Evolutionary conservation across 2,113 vertebrate genomes (phyloP).

Genomic region (Heterochromis multidens): DNA sequence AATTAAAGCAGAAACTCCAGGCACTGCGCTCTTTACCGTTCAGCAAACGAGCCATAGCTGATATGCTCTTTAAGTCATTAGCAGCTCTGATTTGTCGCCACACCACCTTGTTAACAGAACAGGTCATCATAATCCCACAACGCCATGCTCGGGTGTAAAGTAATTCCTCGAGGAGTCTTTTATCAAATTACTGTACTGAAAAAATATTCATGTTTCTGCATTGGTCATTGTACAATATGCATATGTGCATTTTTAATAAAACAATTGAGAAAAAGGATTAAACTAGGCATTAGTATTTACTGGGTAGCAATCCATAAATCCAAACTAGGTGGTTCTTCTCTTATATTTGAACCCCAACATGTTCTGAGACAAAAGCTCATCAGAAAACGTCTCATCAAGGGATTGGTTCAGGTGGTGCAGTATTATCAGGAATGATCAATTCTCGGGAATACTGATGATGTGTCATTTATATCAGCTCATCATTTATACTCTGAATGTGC

Average conservation of each 20-base stretch:
- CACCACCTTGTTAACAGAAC: conserved; percentile 63
- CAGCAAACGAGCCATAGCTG: conserved; percentile 89
- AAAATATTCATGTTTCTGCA: neutral
- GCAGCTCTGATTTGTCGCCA: conserved; percentile 83
- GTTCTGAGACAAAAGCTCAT: neutral
- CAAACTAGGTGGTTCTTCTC: neutral
- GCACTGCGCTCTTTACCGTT: conserved; percentile 81
- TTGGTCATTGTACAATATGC: neutral
- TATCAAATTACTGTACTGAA: neutral
- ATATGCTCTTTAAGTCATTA: conserved; percentile 95
- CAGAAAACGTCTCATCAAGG: neutral
- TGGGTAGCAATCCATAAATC: neutral
- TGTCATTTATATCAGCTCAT: neutral
- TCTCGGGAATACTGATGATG: too few species aligned
- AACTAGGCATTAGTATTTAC: neutral
- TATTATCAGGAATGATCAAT: neutral
- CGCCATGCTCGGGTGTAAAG: conserved; percentile 56
- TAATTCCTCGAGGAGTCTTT: conserved; percentile 75
- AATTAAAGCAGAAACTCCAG: conserved; percentile 88
- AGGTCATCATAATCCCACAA: conserved; percentile 13
- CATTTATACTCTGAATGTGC: neutral
- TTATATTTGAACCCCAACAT: neutral
- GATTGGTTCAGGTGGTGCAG: neutral
- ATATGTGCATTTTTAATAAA: neutral
- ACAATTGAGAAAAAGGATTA: neutral